Base-by-base conservation (phyloP, 2,888 invertebrate species). In the Fragum fragum region DNA sequence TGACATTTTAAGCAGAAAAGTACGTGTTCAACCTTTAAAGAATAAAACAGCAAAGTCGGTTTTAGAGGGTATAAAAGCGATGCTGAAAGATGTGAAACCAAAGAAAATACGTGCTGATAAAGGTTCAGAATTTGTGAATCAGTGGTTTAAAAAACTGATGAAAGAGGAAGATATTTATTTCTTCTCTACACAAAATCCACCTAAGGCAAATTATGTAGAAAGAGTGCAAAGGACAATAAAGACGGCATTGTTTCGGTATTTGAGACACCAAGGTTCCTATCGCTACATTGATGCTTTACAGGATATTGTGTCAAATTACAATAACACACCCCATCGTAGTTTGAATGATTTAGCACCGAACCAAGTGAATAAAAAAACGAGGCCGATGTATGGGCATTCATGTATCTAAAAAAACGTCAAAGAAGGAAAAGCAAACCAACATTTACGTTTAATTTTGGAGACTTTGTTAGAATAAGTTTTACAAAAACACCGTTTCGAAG, bases 11-110 rank as follows among this genome's bases (percentile, higher is more conserved):
- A 70, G 73, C 26, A 76, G 76, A 70, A 57, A 81, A 66, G 68
- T 85, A n/a, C 74, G 79, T 74, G 73, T 85, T 7, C 63, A 70
- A 70, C 77, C 77, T 26, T 39, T 82, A 47, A 72, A 76, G 77
- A 71, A 79, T 55, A 79, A 75, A 66, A 76, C 71, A 7, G 79
- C 61, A 29, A 74, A 74, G 52, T 55, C 57, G 11, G 75, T 80
- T 1, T 66, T 80, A n/a, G 42, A 68, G 16, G 80, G 57, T 39
- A 71, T 80, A 71, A 68, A 68, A 73, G 21, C n/a, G 7, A 72
- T 80, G 18, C 55, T 76, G 18, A 76, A 78, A 32, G 59, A 72
- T 11, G 36, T 16, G n/a, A 76, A 66, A 47, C 71, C 74, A 14
- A 42, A 47, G 16, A 79, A 79, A n/a, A 74, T 74, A 61, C 61